Conservation (phyloP, 2,113 vertebrate genomes). For the Ancistrus triradiatus region DNA sequence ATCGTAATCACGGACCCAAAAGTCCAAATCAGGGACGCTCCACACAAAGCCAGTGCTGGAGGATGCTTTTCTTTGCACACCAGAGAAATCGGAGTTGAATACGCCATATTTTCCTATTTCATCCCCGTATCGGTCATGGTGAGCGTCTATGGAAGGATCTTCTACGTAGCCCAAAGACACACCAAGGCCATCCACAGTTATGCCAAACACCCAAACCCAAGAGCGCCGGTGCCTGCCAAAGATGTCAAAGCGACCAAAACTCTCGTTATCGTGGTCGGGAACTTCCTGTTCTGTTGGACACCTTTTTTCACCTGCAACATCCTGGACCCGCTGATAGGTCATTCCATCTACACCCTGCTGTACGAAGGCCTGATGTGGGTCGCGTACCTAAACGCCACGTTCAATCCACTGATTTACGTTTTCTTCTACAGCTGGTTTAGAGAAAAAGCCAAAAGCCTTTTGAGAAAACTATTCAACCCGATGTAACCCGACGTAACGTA, state of each 20-base stretch:
- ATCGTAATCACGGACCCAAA: conserved; percentile 72
- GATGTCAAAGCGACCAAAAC: conserved; percentile 76
- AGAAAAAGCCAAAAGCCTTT: conserved; percentile 63
- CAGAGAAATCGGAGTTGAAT: conserved; percentile 63
- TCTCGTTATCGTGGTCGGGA: conserved; percentile 69
- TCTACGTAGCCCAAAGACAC: conserved; percentile 32
- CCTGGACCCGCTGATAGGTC: conserved; percentile 66
- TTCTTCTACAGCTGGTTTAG: conserved; percentile 78
- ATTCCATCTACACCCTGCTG: conserved; percentile 58
- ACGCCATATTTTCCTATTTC: conserved; percentile 70
- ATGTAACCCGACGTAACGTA: no score
- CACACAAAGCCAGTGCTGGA: conserved; percentile 57
- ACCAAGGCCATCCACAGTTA: conserved; percentile 47
- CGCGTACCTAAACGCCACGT: conserved; percentile 76
- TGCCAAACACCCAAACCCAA: conserved; percentile 43
- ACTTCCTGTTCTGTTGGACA: conserved; percentile 75
- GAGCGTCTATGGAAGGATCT: conserved; percentile 35
- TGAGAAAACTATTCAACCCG: conserved; percentile 50
- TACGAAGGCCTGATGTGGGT: conserved; percentile 72
- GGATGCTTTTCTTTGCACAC: conserved; percentile 69
- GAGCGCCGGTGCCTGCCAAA: conserved; percentile 47
- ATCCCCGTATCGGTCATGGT: conserved; percentile 49
- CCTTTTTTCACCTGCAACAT: conserved; percentile 75
- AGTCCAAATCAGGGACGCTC: conserved; percentile 58
- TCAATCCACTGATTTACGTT: conserved; percentile 78